Percentiles rank a stretch among this genome's conserved stretches.
Evolutionary conservation across 92 coral and sea anemone genomes (phyloP).

Genomic region (Porites cylindrica): DNA sequence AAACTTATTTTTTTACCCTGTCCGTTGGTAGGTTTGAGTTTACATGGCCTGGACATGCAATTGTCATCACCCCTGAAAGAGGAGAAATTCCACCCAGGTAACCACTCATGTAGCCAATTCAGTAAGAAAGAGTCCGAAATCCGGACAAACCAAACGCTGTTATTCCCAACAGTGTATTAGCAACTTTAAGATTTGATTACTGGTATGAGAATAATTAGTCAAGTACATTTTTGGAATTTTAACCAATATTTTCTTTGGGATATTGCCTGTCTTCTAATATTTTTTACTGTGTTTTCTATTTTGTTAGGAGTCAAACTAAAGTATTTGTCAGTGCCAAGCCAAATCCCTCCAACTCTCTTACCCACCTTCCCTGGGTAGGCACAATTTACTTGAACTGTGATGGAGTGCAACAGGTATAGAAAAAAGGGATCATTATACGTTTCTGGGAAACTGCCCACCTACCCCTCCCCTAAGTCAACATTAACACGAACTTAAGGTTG

Average conservation of each 20-base stretch:
- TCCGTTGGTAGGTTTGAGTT: slow-evolving; percentile 84
- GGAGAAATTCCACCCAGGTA: slow-evolving; percentile 97
- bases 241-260: not conserved
- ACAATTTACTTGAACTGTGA: slow-evolving; percentile 95
- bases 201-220: no score
- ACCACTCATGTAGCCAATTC: not conserved
- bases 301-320: slow-evolving; percentile 87
- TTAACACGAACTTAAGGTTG: no score
- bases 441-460: no score
- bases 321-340: slow-evolving; percentile 88
- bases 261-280: not conserved
- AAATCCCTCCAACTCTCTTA: slow-evolving; percentile 69
- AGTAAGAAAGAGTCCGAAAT: not conserved
- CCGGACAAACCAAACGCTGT: no score
- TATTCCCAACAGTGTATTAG: no score
- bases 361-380: slow-evolving; percentile 96
- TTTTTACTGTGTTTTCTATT: not conserved
- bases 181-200: no score
- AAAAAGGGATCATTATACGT: not conserved
- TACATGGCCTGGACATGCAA: slow-evolving; percentile 95
- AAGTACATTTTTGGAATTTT: no score
- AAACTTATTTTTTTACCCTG: not conserved
- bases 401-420: slow-evolving; percentile 80
- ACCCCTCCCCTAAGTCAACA: no score
- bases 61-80: slow-evolving; percentile 92